A percentile compares a stretch with the other conserved stretches of the same genome.
Evolutionary conservation across 2,888 invertebrate genomes (phyloP).

Genomic region (Perizoma flavofasciatum): DNA sequence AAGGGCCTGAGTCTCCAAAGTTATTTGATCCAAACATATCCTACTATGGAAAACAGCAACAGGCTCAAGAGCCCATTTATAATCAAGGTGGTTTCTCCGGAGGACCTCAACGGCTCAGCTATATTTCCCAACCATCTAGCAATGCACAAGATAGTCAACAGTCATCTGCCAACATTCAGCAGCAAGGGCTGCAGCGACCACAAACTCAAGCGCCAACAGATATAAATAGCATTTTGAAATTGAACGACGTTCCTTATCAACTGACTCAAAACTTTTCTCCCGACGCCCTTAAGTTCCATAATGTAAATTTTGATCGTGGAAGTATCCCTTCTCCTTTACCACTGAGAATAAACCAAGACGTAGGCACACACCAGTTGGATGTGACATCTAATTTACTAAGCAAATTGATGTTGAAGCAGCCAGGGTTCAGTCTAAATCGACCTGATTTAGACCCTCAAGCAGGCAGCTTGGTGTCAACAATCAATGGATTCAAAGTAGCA

Average conservation of each 20-base stretch:
- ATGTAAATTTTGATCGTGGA: constrained; percentile 63
- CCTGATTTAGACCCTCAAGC: constrained; percentile 65
- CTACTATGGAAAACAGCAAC: constrained; percentile 58
- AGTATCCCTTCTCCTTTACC: constrained; percentile 66
- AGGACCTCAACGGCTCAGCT: constrained; percentile 51
- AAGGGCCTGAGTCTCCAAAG: constrained; percentile 51
- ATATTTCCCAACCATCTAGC: constrained; percentile 50
- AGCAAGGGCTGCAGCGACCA: constrained; percentile 53
- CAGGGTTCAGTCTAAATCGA: constrained; percentile 53
- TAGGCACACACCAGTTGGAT: constrained; percentile 73
- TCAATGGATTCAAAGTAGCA: constrained; percentile 79
- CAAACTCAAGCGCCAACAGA: constrained; percentile 56
- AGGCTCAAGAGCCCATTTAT: constrained; percentile 51
- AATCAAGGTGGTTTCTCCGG: constrained; percentile 52
- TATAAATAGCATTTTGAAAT: constrained; percentile 62
- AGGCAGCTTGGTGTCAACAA: constrained; percentile 61
- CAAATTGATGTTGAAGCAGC: constrained; percentile 67
- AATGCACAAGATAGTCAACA: constrained; percentile 60
- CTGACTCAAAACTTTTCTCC: constrained; percentile 61
- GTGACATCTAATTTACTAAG: constrained; percentile 64
- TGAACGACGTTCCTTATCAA: constrained; percentile 72
- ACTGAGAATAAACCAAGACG: constrained; percentile 71
- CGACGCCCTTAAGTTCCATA: constrained; percentile 58
- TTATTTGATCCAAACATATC: constrained; percentile 55
- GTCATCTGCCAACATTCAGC: constrained; percentile 55